Evolutionary conservation across 2,797 vertebrate species (phyloP), one percentile per base, ranked within the genome.

Genomic region (Steatocranus sp.): DNA sequence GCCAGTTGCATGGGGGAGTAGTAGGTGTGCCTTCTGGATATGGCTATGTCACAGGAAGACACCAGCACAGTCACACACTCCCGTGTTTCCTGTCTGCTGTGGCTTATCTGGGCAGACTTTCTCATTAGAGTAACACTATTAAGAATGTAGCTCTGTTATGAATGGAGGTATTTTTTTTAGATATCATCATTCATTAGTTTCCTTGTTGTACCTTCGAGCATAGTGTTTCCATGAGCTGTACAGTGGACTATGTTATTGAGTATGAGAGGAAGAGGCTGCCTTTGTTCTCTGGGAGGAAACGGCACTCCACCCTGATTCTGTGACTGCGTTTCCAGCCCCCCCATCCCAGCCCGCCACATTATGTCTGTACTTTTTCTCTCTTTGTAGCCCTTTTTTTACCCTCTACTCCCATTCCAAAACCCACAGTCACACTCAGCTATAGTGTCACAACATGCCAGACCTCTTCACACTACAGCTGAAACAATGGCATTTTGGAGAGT

Each of bases 261-360:
- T 87, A 79, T 78, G 83, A 94, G 91, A 88, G 95, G 94, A 94
- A 94, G 93, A 90, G 92, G 91, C 91, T 87, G 90, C 93, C 93
- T 95, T 93, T 94, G 92, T 95, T 95, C 92, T 94, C 83, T 1
- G 76, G 58, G 82, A 87, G 86, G 86, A 87, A 87, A 81, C 23
- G 51, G 82, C 79, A 79, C 86, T 87, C 86, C 86, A 87, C 86
- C 86, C 86, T 87, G 85, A 83, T 84, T 87, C 82, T 87, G 82
- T 75, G 79, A 81, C 82, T 92, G 93, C 89, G 91, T 96, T 96
- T 96, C 95, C 94, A 95, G 68, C 53, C 78, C 76, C 88, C 86
- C 80, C 56, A 54, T 51, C 81, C 43, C 23, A 50, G 70, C 17
- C 85, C 18, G 15, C 38, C 18, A 80, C 51, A 84, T 53, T 83